These are phyloP conservation scores for Furnarius figulus DNA, from an alignment of 2,113 vertebrate species.

Conservation along the genomic window DNA sequence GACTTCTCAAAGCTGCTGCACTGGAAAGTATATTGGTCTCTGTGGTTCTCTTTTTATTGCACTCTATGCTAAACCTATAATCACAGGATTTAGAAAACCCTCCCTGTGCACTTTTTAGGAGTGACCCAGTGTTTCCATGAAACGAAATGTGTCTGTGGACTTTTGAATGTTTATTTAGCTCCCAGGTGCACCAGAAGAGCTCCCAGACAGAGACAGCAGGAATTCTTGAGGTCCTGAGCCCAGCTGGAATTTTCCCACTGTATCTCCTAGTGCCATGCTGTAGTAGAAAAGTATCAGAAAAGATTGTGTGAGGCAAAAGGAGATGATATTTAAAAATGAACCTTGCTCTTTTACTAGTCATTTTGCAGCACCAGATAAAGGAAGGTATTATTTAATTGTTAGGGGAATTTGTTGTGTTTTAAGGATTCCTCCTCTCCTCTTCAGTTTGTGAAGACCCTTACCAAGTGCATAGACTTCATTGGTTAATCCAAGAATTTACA, in stretches of 20 bases:
- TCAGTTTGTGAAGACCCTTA: not conserved
- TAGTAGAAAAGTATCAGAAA: not conserved
- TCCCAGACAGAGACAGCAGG: not conserved
- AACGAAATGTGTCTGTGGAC: not conserved
- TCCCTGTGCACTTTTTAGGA: not conserved
- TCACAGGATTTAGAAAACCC: not conserved
- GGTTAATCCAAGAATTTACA: not conserved
- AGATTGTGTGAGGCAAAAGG: not conserved
- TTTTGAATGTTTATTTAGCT: not conserved
- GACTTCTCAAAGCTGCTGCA: not conserved
- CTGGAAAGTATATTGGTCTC: not conserved
- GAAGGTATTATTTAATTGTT: not conserved
- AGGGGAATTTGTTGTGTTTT: not conserved
- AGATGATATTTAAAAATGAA: not conserved
- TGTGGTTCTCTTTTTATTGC: not conserved
- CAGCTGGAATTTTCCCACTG: not conserved
- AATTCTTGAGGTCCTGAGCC: not conserved
- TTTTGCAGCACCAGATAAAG: not conserved
- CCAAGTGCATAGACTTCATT: not conserved
- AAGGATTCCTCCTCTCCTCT: not conserved
- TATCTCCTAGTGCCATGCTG: accelerated
- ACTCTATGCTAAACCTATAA: not conserved
- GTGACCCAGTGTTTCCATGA: not conserved
- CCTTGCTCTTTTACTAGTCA: not conserved
- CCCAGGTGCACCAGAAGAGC: not conserved